A percentile compares a stretch with the other conserved stretches of the same genome.
Conservation (phyloP, 2,113 vertebrate species). For the Pimephales promelas region DNA sequence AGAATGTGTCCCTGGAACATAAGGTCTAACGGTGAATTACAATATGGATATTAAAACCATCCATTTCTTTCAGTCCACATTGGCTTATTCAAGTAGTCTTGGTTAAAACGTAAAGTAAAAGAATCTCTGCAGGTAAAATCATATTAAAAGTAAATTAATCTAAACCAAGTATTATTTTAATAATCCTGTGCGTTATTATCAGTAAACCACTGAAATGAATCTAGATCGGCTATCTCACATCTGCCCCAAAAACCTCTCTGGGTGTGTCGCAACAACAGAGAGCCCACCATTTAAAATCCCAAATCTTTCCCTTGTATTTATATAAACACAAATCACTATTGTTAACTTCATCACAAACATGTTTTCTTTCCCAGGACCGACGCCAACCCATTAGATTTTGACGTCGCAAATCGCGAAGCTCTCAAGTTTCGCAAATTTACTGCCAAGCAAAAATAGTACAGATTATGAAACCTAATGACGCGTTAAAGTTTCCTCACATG, state of each 20-base stretch:
- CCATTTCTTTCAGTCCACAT: neutral
- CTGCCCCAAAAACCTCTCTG: conserved; percentile 26
- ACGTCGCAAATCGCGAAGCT: neutral
- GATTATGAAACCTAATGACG: neutral
- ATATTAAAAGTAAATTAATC: neutral
- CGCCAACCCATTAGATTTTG: neutral
- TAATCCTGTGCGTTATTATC: neutral
- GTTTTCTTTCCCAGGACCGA: neutral
- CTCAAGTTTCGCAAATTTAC: neutral
- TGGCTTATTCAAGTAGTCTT: neutral
- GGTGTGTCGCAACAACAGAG: conserved; percentile 20
- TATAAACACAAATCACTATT: neutral
- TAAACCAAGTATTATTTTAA: neutral
- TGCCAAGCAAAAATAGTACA: neutral
- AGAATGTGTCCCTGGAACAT: neutral
- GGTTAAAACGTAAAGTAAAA: neutral
- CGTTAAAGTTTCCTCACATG: neutral
- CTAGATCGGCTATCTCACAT: conserved; percentile 1
- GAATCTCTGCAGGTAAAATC: neutral
- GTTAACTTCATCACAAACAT: neutral
- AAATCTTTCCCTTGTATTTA: neutral
- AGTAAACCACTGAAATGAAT: neutral
- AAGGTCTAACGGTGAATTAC: no score
- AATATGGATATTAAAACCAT: neutral
- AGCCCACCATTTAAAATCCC: neutral